Conservation (phyloP, 2,113 vertebrate species). For the Genyomyrus donnyi region DNA sequence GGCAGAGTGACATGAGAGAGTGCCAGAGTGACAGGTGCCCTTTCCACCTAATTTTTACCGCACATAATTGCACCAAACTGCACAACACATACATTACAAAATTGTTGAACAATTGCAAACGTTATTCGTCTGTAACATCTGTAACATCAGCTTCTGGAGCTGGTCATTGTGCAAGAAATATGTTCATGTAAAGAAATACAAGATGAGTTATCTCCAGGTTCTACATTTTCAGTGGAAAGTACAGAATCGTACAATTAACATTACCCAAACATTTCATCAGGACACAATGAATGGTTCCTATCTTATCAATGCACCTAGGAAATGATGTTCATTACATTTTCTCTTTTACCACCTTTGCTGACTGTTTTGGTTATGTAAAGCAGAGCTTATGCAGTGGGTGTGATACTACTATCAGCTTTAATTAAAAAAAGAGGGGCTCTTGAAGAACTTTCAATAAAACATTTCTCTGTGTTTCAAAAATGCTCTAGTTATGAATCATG, state of each 20-base stretch:
- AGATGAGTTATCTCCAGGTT: too few relatives aligned
- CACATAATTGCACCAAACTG: too few relatives aligned
- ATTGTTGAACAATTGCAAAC: too few relatives aligned
- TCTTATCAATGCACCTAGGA: background rate
- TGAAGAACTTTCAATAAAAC: background rate
- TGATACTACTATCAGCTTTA: background rate
- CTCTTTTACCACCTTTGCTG: background rate
- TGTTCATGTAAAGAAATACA: too few relatives aligned
- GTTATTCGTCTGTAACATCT: too few relatives aligned
- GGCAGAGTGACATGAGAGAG: too few relatives aligned
- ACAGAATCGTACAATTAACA: background rate
- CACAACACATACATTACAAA: too few relatives aligned
- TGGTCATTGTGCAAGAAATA: too few relatives aligned
- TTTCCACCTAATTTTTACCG: too few relatives aligned
- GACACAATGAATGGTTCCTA: background rate
- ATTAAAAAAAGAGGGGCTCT: background rate
- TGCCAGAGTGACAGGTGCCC: too few relatives aligned
- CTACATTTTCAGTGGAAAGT: background rate
- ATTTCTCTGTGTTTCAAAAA: background rate
- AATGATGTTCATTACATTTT: background rate
- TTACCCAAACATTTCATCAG: background rate
- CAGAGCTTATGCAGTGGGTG: background rate
- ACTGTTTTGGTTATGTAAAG: background rate
- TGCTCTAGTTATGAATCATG: background rate
- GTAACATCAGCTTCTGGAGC: background rate